Percentiles rank a stretch among this genome's conserved stretches.
These are phyloP conservation scores for Callitettix versicolor DNA, from an alignment of 1,140 invertebrate species.

Conservation along the genomic window DNA sequence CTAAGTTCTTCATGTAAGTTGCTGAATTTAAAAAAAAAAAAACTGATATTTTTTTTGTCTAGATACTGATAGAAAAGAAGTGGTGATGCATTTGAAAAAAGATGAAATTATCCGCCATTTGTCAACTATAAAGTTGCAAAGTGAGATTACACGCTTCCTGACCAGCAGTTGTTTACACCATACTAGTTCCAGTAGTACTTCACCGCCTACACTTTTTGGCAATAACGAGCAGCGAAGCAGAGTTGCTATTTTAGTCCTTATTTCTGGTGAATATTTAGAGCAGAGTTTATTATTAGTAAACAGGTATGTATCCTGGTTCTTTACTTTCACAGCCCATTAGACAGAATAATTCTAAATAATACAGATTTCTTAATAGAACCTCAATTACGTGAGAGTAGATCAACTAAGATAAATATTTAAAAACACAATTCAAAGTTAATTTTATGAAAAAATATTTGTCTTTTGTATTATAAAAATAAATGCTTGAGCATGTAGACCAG, in stretches of 20 bases:
- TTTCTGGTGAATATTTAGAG: neutral
- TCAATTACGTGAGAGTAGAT: no score
- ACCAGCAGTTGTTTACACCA: conserved; percentile 43
- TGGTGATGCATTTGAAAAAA: conserved; percentile 51
- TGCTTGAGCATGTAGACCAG: neutral
- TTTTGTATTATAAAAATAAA: neutral
- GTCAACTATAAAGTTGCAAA: conserved; percentile 54
- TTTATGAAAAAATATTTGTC: neutral
- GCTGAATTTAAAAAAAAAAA: no score
- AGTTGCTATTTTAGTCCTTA: neutral
- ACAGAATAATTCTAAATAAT: no score
- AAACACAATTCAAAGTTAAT: conserved; percentile 16
- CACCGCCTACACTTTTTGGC: conserved; percentile 7
- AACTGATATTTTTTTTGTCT: no score
- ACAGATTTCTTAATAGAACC: no score
- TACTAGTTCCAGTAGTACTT: no score
- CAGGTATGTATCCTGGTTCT: no score
- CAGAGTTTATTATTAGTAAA: neutral
- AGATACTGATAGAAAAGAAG: no score
- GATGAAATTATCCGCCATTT: conserved; percentile 55
- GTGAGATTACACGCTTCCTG: conserved; percentile 56
- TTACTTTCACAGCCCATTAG: no score
- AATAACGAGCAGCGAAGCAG: neutral
- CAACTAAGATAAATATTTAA: no score
- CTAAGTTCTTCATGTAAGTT: no score